A percentile compares a stretch with the other conserved stretches of the same genome.
These are phyloP conservation scores for Cheilosia variabilis DNA, from an alignment of 2,888 invertebrate species.

Conservation along the genomic window DNA sequence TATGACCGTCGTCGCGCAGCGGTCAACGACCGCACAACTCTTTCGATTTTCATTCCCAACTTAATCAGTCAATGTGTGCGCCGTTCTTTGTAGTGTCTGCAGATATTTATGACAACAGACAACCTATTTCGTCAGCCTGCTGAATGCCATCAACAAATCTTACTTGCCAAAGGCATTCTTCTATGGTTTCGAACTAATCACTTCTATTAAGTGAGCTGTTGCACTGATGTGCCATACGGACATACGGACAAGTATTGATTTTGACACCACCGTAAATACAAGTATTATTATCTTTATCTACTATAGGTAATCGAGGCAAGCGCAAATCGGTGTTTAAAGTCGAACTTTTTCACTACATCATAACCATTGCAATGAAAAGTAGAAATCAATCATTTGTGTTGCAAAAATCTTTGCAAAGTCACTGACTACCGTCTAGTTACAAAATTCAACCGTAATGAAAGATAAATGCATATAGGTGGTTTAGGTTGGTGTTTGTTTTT, in stretches of 20 bases:
- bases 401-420: constrained; percentile 18
- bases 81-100: background rate
- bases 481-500: constrained; percentile 1
- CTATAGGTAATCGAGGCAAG: background rate
- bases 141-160: background rate
- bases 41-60: too few relatives aligned
- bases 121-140: background rate
- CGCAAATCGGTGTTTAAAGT: constrained; percentile 4
- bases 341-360: background rate
- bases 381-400: constrained; percentile 10
- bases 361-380: background rate
- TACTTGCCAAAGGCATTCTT: background rate
- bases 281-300: constrained; percentile 1
- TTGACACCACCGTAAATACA: background rate
- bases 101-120: background rate
- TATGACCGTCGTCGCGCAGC: too few relatives aligned
- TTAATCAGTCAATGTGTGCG: too few relatives aligned
- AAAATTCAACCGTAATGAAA: constrained; percentile 14
- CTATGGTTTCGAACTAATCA: background rate
- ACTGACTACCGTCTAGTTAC: constrained; percentile 7
- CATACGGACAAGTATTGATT: constrained; percentile 2
- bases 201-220: background rate
- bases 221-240: background rate
- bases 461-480: constrained; percentile 24
- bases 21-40: too few relatives aligned